Percentiles rank a stretch among this genome's conserved stretches.
Conservation (phyloP, 2,888 invertebrate genomes). For the Empis stercorea region DNA sequence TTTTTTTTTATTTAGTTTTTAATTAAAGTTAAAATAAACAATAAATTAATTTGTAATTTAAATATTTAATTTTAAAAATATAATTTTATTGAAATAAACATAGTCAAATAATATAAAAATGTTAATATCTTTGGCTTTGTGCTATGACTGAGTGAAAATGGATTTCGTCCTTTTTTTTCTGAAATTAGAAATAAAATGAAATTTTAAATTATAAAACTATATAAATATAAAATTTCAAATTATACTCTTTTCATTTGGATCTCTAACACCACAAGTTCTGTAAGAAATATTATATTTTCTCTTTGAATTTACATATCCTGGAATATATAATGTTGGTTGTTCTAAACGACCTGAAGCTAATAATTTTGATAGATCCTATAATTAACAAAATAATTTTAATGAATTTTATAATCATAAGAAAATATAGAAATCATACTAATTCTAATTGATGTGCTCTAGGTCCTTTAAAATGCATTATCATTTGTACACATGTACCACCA, state of each 20-base stretch:
- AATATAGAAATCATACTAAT: slow-evolving; percentile 41
- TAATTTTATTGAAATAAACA: too few species aligned
- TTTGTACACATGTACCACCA: slow-evolving; percentile 67
- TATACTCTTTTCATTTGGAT: slow-evolving; percentile 59
- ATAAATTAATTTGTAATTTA: too few species aligned
- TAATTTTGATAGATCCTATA: slow-evolving; percentile 52
- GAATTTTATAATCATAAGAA: neutral
- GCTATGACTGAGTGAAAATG: slow-evolving; percentile 5
- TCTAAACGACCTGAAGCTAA: slow-evolving; percentile 61
- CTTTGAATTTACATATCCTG: slow-evolving; percentile 59
- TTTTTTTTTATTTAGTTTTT: too few species aligned
- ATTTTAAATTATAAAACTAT: neutral
- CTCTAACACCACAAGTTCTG: slow-evolving; percentile 60
- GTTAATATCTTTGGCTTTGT: slow-evolving; percentile 12
- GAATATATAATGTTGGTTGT: slow-evolving; percentile 61
- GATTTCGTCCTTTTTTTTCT: slow-evolving; percentile 9
- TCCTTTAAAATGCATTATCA: slow-evolving; percentile 76
- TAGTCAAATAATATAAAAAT: neutral
- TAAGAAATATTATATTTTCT: slow-evolving; percentile 59
- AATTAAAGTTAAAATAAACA: too few species aligned
- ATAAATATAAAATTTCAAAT: slow-evolving; percentile 9
- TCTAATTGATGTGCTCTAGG: slow-evolving; percentile 68
- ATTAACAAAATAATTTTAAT: slow-evolving; percentile 25
- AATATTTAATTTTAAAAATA: too few species aligned
- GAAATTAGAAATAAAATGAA: slow-evolving; percentile 1